Evolutionary conservation across 2,888 invertebrate genomes (phyloP).

Genomic region (Keiferia lycopersicella): DNA sequence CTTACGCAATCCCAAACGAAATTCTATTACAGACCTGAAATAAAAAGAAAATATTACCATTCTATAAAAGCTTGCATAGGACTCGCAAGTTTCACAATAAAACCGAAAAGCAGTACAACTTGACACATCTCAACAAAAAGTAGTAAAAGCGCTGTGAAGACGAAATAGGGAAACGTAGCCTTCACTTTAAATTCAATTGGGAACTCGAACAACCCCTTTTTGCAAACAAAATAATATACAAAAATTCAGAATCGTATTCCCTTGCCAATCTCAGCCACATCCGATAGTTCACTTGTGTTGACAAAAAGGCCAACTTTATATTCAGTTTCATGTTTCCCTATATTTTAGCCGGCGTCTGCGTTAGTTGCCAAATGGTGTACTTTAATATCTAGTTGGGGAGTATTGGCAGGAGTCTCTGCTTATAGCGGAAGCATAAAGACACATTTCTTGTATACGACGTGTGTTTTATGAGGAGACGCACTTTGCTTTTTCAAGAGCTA

Average conservation of each 20-base stretch:
- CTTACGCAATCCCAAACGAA: conserved; percentile 18
- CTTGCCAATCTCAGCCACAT: conserved; percentile 51
- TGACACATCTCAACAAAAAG: conserved; percentile 49
- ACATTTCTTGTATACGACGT: conserved; percentile 26
- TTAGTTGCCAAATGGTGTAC: conserved; percentile 71
- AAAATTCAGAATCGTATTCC: conserved; percentile 54
- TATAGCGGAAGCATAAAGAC: conserved; percentile 56
- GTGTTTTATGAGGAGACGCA: conserved; percentile 5
- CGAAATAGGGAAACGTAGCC: conserved; percentile 46
- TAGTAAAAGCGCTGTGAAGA: conserved; percentile 45
- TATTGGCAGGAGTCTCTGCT: conserved; percentile 52
- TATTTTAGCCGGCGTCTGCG: conserved; percentile 50
- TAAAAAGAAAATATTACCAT: conserved; percentile 21
- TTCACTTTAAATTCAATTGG: conserved; percentile 58
- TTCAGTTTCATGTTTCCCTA: conserved; percentile 51
- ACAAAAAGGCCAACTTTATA: conserved; percentile 54
- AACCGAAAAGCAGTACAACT: conserved; percentile 39
- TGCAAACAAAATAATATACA: conserved; percentile 54
- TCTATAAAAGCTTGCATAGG: conserved; percentile 18
- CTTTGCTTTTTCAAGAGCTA: conserved; percentile 4
- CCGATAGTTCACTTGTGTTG: conserved; percentile 48
- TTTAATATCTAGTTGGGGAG: conserved; percentile 58
- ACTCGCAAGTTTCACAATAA: conserved; percentile 39
- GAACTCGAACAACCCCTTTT: conserved; percentile 44
- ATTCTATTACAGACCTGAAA: conserved; percentile 25